Conservation (phyloP, 2,888 invertebrate species). For the Rambutsinella grinnellia region DNA sequence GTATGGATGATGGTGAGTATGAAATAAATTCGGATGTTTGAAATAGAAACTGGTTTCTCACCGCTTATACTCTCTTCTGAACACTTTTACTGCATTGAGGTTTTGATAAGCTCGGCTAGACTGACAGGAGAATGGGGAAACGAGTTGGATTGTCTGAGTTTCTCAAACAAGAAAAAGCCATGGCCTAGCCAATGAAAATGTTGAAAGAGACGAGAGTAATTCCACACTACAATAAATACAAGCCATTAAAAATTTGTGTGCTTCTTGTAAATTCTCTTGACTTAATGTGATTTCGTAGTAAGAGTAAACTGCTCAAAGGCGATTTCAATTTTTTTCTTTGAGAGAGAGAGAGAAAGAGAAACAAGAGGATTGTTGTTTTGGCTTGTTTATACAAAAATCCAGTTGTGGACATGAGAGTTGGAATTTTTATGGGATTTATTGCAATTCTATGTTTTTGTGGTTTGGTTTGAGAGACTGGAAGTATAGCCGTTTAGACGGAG, state of each 20-base stretch:
- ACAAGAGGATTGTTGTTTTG: background rate
- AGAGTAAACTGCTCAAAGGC: background rate
- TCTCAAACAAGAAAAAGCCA: background rate
- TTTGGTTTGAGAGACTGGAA: background rate
- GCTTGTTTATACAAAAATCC: background rate
- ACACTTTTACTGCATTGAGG: background rate
- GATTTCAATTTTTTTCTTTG: background rate
- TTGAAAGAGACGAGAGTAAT: background rate
- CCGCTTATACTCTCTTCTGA: background rate
- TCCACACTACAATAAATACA: background rate
- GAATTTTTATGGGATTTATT: background rate
- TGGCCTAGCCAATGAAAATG: background rate
- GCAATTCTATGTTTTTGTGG: background rate
- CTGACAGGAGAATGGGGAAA: background rate
- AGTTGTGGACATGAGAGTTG: background rate
- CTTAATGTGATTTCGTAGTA: background rate
- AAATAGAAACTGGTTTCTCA: slow-evolving; percentile 27
- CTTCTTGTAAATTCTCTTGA: background rate
- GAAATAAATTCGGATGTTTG: slow-evolving; percentile 13
- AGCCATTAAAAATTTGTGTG: background rate
- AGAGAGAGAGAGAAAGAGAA: too few species aligned
- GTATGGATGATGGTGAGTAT: background rate
- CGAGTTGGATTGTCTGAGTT: background rate
- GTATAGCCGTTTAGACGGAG: too few species aligned
- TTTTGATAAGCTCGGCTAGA: background rate